These are phyloP conservation scores for Pseudocheirus occidentalis DNA, from an alignment of 2,797 vertebrate genomes.

Conservation along the genomic window DNA sequence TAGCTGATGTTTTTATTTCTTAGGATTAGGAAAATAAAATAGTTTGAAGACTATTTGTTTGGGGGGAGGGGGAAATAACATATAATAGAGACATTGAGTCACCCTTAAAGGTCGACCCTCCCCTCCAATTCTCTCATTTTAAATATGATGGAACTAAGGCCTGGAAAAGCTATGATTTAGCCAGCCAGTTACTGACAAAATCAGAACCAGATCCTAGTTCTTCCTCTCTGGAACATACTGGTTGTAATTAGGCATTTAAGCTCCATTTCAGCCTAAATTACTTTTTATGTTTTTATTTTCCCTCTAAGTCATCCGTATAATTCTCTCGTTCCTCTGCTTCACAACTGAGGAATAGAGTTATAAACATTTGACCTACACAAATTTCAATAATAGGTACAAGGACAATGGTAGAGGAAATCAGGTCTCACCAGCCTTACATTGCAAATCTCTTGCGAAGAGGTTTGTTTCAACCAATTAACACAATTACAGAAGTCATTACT, in stretches of 20 bases:
- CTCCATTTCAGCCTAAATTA: neutral
- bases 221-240: neutral
- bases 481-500: neutral
- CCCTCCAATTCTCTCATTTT: neutral
- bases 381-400: neutral
- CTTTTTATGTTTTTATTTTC: neutral
- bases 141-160: neutral
- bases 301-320: neutral
- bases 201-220: neutral
- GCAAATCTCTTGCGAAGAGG: neutral
- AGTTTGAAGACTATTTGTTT: neutral
- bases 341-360: neutral
- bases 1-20: slow-evolving; percentile 34
- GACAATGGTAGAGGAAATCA: neutral
- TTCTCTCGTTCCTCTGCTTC: neutral
- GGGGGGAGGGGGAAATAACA: accelerated
- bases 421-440: neutral
- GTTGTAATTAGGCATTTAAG: neutral
- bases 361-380: neutral
- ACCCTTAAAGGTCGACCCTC: neutral
- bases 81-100: neutral
- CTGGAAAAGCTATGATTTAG: neutral
- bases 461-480: neutral
- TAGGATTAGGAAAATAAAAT: slow-evolving; percentile 35
- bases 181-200: neutral